Conservation (phyloP, 1,140 invertebrate genomes). For the Asobara japonica region DNA sequence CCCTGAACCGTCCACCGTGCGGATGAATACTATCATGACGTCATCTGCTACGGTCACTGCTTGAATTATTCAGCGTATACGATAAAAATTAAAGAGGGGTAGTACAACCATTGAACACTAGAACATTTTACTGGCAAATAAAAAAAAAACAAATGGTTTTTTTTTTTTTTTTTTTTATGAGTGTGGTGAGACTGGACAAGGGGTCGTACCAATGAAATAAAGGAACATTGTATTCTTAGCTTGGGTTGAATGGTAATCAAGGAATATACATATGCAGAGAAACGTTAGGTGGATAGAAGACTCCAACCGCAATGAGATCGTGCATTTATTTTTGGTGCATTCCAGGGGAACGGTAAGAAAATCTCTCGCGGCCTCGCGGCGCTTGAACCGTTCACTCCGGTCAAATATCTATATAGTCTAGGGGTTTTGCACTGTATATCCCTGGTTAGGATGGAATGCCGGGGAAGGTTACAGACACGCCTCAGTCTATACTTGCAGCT, state of each 20-base stretch:
- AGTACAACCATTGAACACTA: slow-evolving; percentile 34
- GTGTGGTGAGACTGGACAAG: slow-evolving; percentile 16
- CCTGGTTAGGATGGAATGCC: slow-evolving; percentile 4
- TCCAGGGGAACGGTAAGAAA: slow-evolving; percentile 40
- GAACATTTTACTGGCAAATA: background rate
- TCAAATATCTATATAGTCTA: slow-evolving; percentile 18
- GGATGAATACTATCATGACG: slow-evolving; percentile 61
- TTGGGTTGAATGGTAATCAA: background rate
- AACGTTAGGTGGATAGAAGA: background rate
- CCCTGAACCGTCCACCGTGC: slow-evolving; percentile 58
- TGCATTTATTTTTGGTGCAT: slow-evolving; percentile 56
- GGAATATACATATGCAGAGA: background rate
- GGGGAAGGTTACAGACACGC: background rate
- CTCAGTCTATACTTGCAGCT: background rate
- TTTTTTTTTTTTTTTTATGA: background rate
- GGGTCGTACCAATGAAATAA: slow-evolving; percentile 11
- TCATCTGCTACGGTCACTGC: slow-evolving; percentile 63
- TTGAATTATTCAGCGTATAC: slow-evolving; percentile 58
- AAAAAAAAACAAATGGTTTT: background rate
- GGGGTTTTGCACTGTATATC: background rate
- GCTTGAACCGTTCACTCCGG: slow-evolving; percentile 12
- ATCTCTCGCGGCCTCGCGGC: slow-evolving; percentile 11
- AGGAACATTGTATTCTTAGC: background rate
- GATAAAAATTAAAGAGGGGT: background rate
- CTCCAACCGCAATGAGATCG: background rate